A percentile compares a stretch with the other conserved stretches of the same genome.
Evolutionary conservation across 2,113 vertebrate genomes (phyloP).

Genomic region (Speoplatyrhinus poulsoni): DNA sequence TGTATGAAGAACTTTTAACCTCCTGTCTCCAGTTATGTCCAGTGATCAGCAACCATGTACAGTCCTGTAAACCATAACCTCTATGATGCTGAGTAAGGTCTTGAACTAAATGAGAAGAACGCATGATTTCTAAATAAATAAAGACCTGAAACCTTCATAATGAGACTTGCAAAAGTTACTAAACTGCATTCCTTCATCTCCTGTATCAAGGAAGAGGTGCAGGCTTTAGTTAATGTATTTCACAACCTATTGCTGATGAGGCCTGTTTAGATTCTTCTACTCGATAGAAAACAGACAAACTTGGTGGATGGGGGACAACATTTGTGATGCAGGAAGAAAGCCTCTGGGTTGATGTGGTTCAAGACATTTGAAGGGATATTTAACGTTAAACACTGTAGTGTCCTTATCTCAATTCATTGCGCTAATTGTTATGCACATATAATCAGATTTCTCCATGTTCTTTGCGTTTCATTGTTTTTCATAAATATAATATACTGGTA

Average conservation of each 20-base stretch:
- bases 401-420: neutral
- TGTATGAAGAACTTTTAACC: no score
- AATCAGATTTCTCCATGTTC: no score
- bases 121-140: conserved; percentile 69
- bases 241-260: conserved; percentile 13
- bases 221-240: conserved; percentile 25
- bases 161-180: conserved; percentile 51
- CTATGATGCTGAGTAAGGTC: conserved; percentile 51
- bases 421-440: no score
- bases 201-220: conserved; percentile 27
- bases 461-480: no score
- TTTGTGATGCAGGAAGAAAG: conserved; percentile 1
- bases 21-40: no score
- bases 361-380: conserved; percentile 1
- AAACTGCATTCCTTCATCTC: conserved; percentile 32
- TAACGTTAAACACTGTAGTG: neutral
- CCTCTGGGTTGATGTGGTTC: neutral
- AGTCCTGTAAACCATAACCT: conserved; percentile 31
- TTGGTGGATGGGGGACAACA: no score
- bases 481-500: no score
- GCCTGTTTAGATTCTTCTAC: neutral
- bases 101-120: conserved; percentile 54
- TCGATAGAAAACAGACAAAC: no score
- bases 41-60: neutral
- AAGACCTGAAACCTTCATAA: conserved; percentile 63